phyloP scores from a whole-genome alignment of 2,113 vertebrate genomes.

The Calyptomena viridis region DNA sequence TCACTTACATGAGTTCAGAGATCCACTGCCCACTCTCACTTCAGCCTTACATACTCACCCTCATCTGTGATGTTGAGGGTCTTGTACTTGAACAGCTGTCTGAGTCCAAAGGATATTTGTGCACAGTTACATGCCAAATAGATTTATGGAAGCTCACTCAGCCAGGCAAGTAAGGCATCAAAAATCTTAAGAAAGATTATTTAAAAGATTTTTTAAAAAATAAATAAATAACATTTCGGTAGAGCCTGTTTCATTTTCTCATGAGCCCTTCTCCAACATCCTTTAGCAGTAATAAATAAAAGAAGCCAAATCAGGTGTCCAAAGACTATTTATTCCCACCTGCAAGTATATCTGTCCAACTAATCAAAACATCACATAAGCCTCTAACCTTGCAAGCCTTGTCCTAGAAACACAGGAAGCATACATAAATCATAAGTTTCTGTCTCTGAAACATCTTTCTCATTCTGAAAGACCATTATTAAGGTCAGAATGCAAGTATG shows the following conservation, averaged over 20 bases:
- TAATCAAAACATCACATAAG: background rate
- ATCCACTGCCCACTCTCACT: background rate
- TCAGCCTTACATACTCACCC: background rate
- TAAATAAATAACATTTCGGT: background rate
- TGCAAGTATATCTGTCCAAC: background rate
- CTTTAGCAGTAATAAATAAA: background rate
- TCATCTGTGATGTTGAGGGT: background rate
- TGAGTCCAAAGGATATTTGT: background rate
- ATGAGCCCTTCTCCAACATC: background rate
- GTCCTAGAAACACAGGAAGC: background rate
- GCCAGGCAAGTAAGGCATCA: background rate
- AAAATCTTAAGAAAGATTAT: background rate
- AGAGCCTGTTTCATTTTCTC: background rate
- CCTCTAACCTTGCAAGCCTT: background rate
- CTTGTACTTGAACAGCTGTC: background rate
- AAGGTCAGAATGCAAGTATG: background rate
- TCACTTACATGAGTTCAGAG: background rate
- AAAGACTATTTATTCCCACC: conserved; percentile 2
- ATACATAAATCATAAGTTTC: background rate
- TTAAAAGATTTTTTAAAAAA: background rate
- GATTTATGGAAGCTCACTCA: background rate
- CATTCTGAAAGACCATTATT: background rate
- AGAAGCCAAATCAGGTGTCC: background rate
- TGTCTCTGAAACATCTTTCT: background rate
- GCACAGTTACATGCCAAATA: background rate